These are phyloP conservation scores for Harpagifer antarcticus DNA, from an alignment of 2,797 vertebrate species.

Conservation along the genomic window DNA sequence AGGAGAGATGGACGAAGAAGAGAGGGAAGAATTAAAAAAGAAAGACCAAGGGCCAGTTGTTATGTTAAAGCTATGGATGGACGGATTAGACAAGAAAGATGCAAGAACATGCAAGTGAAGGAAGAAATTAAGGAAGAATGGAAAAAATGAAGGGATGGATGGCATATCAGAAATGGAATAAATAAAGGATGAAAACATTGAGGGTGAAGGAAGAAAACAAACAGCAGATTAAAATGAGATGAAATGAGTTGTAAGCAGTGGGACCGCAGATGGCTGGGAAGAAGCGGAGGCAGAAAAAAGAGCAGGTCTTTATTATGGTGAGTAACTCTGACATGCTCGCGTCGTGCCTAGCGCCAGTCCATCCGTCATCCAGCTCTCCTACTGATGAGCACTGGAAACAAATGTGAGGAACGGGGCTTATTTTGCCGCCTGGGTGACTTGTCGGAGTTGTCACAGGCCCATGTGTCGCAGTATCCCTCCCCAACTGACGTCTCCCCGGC, in stretches of 20 bases:
- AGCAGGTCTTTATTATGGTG: conserved; percentile 75
- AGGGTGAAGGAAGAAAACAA: conserved; percentile 28
- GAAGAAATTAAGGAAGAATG: conserved; percentile 1
- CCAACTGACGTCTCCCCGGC: conserved; percentile 60
- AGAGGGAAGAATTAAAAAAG: not conserved
- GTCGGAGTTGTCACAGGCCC: conserved; percentile 74
- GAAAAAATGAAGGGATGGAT: not conserved
- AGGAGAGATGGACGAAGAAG: not conserved
- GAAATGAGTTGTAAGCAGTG: conserved; percentile 50
- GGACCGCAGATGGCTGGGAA: conserved; percentile 55
- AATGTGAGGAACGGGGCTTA: conserved; percentile 77
- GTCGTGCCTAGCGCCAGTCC: conserved; percentile 79
- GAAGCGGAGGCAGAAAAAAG: conserved; percentile 50
- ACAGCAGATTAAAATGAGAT: conserved; percentile 57
- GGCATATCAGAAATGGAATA: conserved; percentile 16
- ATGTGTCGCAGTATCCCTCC: conserved; percentile 60
- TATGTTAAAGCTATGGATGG: not conserved
- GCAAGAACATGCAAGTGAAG: not conserved
- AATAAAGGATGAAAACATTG: conserved; percentile 12
- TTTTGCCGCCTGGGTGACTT: conserved; percentile 81
- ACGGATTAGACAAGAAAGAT: conserved; percentile 7
- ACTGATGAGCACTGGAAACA: conserved; percentile 80
- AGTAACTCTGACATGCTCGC: conserved; percentile 77
- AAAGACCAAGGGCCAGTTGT: not conserved
- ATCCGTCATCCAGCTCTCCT: conserved; percentile 81